Conservation (phyloP, 2,113 vertebrate species). For the Phocoena phocoena region DNA sequence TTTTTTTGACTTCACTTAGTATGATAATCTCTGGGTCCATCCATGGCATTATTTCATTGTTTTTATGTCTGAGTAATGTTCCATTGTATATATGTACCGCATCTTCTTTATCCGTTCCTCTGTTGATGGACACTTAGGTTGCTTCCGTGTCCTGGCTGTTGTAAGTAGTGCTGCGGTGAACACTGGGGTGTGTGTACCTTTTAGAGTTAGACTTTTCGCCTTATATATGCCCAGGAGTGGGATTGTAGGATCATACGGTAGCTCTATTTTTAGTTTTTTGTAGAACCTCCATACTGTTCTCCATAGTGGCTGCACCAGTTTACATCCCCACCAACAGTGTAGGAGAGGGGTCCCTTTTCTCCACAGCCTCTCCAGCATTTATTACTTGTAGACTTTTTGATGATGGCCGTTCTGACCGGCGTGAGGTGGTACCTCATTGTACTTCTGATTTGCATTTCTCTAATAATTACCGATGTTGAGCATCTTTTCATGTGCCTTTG, state of each 20-base stretch:
- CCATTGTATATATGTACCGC: accelerated
- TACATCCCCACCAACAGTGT: accelerated
- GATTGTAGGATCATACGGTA: accelerated
- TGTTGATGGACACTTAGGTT: accelerated
- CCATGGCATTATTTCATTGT: not conserved
- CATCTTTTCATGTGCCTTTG: not conserved
- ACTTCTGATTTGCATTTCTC: not conserved
- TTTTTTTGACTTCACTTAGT: accelerated
- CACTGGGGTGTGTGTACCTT: not conserved
- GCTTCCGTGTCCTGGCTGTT: not conserved
- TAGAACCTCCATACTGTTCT: accelerated
- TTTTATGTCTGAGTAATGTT: too few relatives aligned
- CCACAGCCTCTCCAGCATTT: not conserved
- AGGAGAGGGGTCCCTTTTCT: not conserved
- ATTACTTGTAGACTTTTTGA: not conserved
- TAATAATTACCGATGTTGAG: accelerated
- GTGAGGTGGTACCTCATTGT: not conserved
- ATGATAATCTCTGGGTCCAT: accelerated
- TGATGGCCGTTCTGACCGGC: not conserved
- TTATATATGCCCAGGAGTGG: not conserved
- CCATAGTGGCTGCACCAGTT: not conserved
- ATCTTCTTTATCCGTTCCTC: accelerated
- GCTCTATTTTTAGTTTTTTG: not conserved
- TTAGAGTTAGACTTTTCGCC: not conserved
- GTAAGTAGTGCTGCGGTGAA: not conserved